Base-by-base conservation (phyloP, 1,140 invertebrate species). In the Euglossa dilemma region DNA sequence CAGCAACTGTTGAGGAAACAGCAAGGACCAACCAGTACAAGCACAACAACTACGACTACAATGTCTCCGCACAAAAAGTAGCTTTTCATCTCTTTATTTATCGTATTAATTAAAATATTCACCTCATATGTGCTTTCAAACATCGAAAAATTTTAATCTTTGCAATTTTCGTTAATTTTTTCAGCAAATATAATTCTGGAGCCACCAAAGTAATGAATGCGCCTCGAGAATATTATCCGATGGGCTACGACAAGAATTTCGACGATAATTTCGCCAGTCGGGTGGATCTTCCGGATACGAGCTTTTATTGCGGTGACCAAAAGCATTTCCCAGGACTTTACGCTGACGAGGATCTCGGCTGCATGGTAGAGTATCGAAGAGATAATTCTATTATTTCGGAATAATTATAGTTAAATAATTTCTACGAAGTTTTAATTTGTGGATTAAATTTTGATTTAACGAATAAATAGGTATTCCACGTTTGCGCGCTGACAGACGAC, bases 301-400 rank as follows among this genome's bases (percentile, higher is more conserved):
- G 95, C 66, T 98, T 98, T 93, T 96, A 97, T 74, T 98, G 98
- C 91, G 97, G 97, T 2, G 97, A 98, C 87, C 97, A 98, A 87
- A 98, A 98, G 90, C 97, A 98, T 92, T 98, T 98, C 88, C 97
- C 97, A 11, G 98, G 98, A 72, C 94, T 98, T 0, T 98, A 98
- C 86, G 98, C 97, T 0, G 98, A 98, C 89, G 97, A 97, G 86
- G 97, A 97, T 94, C 95, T 98, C n/a, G 97, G 97, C 56, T 98
- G 98, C 93, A 98, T 98, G 97, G 98, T 98, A 93, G 70, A 61
- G 28, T 52, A 45, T 11, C 7, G 23, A 9, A 11, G n/a, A n/a
- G n/a, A 56, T 14, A 18, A 2, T 0, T 54, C 4, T 2, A 14
- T 11, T 52, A 14, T 1, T 14, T 11, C 14, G 5, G 14, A 52